Percentiles rank a stretch among this genome's conserved stretches.
phyloP scores from a whole-genome alignment of 2,113 vertebrate genomes.

The Mus spicilegus region DNA sequence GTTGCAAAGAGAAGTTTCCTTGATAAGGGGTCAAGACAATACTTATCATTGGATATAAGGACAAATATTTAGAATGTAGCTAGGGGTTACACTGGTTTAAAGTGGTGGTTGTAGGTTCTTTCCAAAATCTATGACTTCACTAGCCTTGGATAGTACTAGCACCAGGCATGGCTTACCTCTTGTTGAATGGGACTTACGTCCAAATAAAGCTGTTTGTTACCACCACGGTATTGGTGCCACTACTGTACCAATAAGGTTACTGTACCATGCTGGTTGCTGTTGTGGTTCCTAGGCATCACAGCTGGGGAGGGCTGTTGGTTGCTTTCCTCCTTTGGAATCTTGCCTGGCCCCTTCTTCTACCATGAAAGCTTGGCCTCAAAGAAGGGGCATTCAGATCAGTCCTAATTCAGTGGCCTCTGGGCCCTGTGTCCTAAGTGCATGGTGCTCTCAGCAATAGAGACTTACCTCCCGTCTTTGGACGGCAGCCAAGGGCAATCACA shows the following conservation, averaged over 20 bases:
- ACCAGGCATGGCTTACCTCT: neutral
- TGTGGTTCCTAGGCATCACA: neutral
- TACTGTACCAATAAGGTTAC: neutral
- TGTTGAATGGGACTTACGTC: neutral
- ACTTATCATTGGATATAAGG: neutral
- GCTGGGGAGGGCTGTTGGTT: neutral
- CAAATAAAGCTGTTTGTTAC: neutral
- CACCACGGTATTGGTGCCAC: neutral
- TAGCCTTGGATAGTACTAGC: neutral
- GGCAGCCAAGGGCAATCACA: neutral
- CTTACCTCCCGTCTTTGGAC: neutral
- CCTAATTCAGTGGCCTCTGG: neutral
- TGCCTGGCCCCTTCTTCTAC: neutral
- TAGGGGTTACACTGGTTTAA: neutral
- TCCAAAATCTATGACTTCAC: neutral
- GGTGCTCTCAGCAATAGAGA: neutral
- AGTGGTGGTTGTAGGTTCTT: neutral
- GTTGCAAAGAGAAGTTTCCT: neutral
- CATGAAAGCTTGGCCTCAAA: neutral
- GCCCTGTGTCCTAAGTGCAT: neutral
- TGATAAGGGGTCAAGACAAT: neutral
- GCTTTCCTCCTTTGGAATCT: neutral
- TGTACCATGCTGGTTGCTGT: neutral
- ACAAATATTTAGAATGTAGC: neutral
- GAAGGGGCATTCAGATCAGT: neutral